These are phyloP conservation scores for Heterocephalus glaber DNA, from an alignment of 2,113 vertebrate species.

Conservation along the genomic window DNA sequence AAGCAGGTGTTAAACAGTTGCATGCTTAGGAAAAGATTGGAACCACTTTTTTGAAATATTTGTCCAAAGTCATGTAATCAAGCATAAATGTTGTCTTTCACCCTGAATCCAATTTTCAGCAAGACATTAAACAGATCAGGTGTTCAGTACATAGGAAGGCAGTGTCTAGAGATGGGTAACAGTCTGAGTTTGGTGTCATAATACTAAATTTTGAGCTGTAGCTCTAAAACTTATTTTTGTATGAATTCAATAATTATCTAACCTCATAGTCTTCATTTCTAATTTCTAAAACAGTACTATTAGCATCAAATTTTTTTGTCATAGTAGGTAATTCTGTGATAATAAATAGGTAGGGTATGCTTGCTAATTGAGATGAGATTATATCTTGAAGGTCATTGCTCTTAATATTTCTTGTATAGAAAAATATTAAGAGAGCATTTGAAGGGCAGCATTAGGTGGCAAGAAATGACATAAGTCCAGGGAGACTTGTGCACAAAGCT, in stretches of 20 bases:
- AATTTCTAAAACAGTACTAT: constrained; percentile 8
- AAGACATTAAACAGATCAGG: not conserved
- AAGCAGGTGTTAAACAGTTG: not conserved
- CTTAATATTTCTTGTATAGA: not conserved
- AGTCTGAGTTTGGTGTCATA: not conserved
- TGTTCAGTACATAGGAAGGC: not conserved
- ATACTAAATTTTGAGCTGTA: not conserved
- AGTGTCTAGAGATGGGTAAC: not conserved
- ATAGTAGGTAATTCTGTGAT: not conserved
- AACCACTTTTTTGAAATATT: not conserved
- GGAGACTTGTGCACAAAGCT: not conserved
- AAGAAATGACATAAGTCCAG: not conserved
- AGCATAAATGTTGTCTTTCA: not conserved
- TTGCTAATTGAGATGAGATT: not conserved
- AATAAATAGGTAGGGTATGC: not conserved
- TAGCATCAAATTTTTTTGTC: not conserved
- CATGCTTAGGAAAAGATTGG: not conserved
- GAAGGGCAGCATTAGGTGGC: not conserved
- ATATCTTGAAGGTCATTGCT: not conserved
- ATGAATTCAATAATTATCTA: not conserved
- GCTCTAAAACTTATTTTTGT: not conserved
- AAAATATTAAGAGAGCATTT: constrained; percentile 25
- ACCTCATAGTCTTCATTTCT: not conserved
- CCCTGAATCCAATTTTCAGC: not conserved
- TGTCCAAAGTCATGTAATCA: not conserved